Conservation (phyloP, 2,888 invertebrate genomes). For the Cataglyphis livida region DNA sequence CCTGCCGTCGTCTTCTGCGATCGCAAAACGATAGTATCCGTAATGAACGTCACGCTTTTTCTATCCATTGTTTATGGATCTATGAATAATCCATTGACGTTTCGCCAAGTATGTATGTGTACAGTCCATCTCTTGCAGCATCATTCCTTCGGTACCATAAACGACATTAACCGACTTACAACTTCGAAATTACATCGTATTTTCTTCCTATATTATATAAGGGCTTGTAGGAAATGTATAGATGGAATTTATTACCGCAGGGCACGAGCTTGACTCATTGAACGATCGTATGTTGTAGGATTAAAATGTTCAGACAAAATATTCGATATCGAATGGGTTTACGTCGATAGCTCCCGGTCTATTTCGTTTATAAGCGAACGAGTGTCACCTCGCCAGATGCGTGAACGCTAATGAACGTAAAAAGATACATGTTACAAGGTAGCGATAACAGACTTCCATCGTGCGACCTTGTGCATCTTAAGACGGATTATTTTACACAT, state of each 20-base stretch:
- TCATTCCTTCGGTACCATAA: not conserved
- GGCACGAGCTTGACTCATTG: conserved; percentile 41
- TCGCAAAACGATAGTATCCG: conserved; percentile 22
- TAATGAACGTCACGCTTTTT: conserved; percentile 25
- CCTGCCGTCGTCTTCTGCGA: not conserved
- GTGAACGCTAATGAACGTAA: conserved; percentile 59
- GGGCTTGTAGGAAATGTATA: conserved; percentile 39
- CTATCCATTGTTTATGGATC: not conserved
- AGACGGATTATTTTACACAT: conserved; percentile 51
- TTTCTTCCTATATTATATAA: conserved; percentile 45
- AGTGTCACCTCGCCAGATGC: conserved; percentile 56
- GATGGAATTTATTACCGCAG: conserved; percentile 47
- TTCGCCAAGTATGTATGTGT: not conserved
- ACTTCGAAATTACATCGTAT: conserved; percentile 6
- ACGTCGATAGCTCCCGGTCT: conserved; percentile 41
- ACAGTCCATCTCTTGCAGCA: not conserved
- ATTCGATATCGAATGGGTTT: conserved; percentile 25
- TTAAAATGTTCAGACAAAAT: conserved; percentile 19
- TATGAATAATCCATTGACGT: conserved; percentile 41
- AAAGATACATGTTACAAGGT: conserved; percentile 74
- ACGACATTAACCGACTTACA: not conserved
- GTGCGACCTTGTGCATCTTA: conserved; percentile 60
- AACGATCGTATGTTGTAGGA: conserved; percentile 27
- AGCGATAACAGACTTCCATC: conserved; percentile 65
- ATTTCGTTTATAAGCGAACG: conserved; percentile 43